phyloP scores from a whole-genome alignment of 2,113 vertebrate genomes.

The Crotalus helleri region DNA sequence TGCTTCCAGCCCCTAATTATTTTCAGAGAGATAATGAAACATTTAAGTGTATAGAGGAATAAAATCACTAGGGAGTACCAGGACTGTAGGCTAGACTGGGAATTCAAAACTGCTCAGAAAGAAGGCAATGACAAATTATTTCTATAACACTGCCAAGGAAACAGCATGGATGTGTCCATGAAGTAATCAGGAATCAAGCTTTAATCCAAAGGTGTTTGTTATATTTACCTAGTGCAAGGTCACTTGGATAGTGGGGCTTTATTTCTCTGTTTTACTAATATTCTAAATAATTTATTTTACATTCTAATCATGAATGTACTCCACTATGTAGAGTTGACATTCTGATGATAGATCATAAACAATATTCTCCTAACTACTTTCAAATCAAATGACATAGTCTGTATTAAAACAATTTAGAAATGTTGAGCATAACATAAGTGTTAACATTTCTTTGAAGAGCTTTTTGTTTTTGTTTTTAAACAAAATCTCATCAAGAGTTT shows the following conservation, averaged over 20 bases:
- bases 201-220: background rate
- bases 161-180: background rate
- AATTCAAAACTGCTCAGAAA: background rate
- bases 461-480: background rate
- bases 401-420: conserved; percentile 20
- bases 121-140: background rate
- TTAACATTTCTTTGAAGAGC: background rate
- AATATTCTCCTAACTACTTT: conserved; percentile 36
- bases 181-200: background rate
- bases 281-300: conserved; percentile 2
- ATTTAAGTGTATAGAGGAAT: conserved; percentile 64
- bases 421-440: background rate
- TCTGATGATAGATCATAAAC: conserved; percentile 19
- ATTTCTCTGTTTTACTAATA: conserved; percentile 11
- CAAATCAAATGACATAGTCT: background rate
- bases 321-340: background rate
- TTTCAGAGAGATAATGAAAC: conserved; percentile 71
- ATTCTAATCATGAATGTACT: conserved; percentile 23
- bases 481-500: background rate
- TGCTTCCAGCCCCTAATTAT: conserved; percentile 73
- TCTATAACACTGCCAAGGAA: background rate
- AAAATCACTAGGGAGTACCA: conserved; percentile 28
- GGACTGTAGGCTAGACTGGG: background rate
- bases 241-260: conserved; percentile 24
- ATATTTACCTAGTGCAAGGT: conserved; percentile 30